These are phyloP conservation scores for Conops quadrifasciatus DNA, from an alignment of 2,888 invertebrate species.

Conservation along the genomic window DNA sequence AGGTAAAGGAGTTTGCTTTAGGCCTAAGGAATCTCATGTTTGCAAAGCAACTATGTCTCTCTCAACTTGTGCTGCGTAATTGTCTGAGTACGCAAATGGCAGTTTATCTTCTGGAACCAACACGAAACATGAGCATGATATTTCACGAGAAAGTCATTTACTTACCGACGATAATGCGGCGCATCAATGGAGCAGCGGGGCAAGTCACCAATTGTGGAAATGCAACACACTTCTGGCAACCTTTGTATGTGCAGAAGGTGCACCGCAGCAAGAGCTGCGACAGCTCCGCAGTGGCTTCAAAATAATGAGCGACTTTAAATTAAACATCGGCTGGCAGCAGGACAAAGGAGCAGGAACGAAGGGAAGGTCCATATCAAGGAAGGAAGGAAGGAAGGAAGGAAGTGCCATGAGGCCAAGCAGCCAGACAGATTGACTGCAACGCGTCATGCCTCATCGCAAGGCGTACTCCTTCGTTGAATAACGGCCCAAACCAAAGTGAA, in stretches of 20 bases:
- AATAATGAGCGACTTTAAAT: constrained; percentile 39
- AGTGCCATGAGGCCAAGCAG: neutral
- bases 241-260: too few species aligned
- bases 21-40: too few species aligned
- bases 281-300: constrained; percentile 11
- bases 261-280: too few species aligned
- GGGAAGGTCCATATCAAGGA: neutral
- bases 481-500: neutral
- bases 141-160: neutral
- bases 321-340: constrained; percentile 32
- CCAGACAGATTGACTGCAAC: constrained; percentile 1
- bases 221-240: too few species aligned
- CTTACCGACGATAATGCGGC: neutral
- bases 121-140: neutral
- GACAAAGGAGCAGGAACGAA: neutral
- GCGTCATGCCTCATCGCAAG: neutral
- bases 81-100: too few species aligned
- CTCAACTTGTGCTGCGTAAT: too few species aligned
- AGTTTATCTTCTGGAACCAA: too few species aligned
- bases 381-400: too few species aligned
- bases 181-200: neutral
- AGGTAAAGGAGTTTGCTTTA: too few species aligned
- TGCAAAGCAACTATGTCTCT: too few species aligned
- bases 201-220: too few species aligned
- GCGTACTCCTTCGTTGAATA: too few species aligned